A percentile compares a stretch with the other conserved stretches of the same genome.
phyloP scores from a whole-genome alignment of 2,888 invertebrate species.

The Cosmorhoe ocellata region DNA sequence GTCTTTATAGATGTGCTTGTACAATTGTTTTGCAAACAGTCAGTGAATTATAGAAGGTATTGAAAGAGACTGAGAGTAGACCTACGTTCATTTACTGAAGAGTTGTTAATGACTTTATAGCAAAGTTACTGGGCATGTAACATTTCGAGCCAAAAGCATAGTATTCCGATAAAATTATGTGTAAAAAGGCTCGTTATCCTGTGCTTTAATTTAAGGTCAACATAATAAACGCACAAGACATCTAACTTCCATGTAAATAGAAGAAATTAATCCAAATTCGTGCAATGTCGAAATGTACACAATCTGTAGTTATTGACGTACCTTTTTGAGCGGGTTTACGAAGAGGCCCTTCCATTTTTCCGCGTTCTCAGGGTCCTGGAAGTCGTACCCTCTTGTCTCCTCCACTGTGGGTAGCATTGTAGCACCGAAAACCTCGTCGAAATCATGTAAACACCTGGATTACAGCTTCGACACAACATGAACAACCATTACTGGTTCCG shows the following conservation, averaged over 20 bases:
- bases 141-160: no score
- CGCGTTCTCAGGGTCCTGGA: constrained; percentile 93
- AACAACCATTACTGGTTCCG: constrained; percentile 55
- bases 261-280: constrained; percentile 2
- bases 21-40: no score
- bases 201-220: no score
- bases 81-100: no score
- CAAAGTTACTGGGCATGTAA: no score
- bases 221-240: no score
- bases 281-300: constrained; percentile 10
- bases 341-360: constrained; percentile 97
- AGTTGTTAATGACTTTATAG: no score
- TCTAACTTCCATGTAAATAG: background rate
- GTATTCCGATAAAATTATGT: no score
- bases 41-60: no score
- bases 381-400: constrained; percentile 87
- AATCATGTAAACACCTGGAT: constrained; percentile 73
- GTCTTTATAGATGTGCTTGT: no score
- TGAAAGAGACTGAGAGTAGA: no score
- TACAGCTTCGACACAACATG: constrained; percentile 63
- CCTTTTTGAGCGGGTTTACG: constrained; percentile 93
- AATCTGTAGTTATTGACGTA: constrained; percentile 60
- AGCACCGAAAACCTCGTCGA: constrained; percentile 60
- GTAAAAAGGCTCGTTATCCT: no score
- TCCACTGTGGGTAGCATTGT: constrained; percentile 80